Conservation (phyloP, 1,140 invertebrate species). For the Drosophila varians region DNA sequence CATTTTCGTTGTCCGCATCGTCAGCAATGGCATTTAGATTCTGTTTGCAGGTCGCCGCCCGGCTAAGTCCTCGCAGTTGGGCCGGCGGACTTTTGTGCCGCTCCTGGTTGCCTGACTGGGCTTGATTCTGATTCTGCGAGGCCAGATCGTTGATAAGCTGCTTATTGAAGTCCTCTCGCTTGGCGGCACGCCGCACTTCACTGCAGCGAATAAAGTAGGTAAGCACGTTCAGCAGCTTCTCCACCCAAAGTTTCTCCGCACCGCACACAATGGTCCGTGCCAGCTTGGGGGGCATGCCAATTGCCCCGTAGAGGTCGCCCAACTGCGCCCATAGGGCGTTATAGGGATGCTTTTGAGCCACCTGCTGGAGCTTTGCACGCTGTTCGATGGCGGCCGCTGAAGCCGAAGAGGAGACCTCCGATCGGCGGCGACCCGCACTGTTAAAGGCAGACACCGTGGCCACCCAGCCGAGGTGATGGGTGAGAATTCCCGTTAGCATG, state of each 20-base stretch:
- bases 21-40: slow-evolving; percentile 72
- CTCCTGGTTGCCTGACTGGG: slow-evolving; percentile 20
- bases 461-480: slow-evolving; percentile 95
- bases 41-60: slow-evolving; percentile 72
- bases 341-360: slow-evolving; percentile 85
- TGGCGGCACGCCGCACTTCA: slow-evolving; percentile 85
- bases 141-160: slow-evolving; percentile 67
- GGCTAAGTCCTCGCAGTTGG: slow-evolving; percentile 35
- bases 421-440: slow-evolving; percentile 46
- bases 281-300: slow-evolving; percentile 90
- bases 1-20: slow-evolving; percentile 35
- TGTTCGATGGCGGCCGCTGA: slow-evolving; percentile 76
- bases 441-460: slow-evolving; percentile 87
- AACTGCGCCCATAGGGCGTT: slow-evolving; percentile 95
- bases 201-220: slow-evolving; percentile 94
- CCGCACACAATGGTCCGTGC: slow-evolving; percentile 92
- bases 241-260: slow-evolving; percentile 87
- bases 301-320: slow-evolving; percentile 91
- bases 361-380: slow-evolving; percentile 71
- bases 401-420: slow-evolving; percentile 36
- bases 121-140: slow-evolving; percentile 48
- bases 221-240: slow-evolving; percentile 88
- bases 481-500: slow-evolving; percentile 93
- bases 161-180: slow-evolving; percentile 82
- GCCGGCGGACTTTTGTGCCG: slow-evolving; percentile 55